phyloP scores from a whole-genome alignment of 2,888 invertebrate species.

The Netelia virgata region DNA sequence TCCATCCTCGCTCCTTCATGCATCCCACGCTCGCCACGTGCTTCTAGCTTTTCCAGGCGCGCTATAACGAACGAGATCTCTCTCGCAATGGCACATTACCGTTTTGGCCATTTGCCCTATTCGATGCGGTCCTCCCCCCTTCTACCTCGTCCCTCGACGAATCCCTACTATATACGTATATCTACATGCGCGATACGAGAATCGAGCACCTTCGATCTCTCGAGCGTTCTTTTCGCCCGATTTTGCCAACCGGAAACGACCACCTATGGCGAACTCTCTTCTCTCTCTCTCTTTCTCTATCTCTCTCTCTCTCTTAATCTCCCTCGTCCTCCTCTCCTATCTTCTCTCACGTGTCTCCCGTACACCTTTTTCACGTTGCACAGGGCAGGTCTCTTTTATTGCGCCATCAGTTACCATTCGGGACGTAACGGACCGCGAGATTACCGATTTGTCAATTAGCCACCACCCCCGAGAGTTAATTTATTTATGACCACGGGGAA shows the following conservation, averaged over 20 bases:
- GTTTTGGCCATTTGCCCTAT: conserved; percentile 67
- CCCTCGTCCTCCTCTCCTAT: conserved; percentile 4
- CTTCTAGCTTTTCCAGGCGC: conserved; percentile 20
- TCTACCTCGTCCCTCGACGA: not conserved
- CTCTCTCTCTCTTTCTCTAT: conserved; percentile 25
- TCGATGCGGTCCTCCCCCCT: conserved; percentile 25
- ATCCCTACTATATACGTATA: conserved; percentile 1
- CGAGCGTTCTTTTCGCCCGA: conserved; percentile 43
- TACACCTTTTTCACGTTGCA: conserved; percentile 47
- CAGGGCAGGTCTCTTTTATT: conserved; percentile 74
- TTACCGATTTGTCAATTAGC: conserved; percentile 83
- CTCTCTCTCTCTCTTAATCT: conserved; percentile 17
- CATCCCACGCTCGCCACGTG: conserved; percentile 46
- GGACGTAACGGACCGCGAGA: conserved; percentile 73
- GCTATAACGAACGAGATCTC: conserved; percentile 64
- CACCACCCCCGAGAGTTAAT: conserved; percentile 72
- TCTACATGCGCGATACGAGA: not conserved
- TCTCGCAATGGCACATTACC: conserved; percentile 62
- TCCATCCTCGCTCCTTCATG: conserved; percentile 34
- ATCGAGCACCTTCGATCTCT: conserved; percentile 36
- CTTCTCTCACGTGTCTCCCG: conserved; percentile 45
- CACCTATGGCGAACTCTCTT: conserved; percentile 33
- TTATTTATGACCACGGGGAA: conserved; percentile 77
- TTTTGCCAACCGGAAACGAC: conserved; percentile 54
- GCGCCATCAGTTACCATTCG: conserved; percentile 77